These are phyloP conservation scores for Myzus persicae DNA, from an alignment of 1,140 invertebrate genomes.

Conservation along the genomic window DNA sequence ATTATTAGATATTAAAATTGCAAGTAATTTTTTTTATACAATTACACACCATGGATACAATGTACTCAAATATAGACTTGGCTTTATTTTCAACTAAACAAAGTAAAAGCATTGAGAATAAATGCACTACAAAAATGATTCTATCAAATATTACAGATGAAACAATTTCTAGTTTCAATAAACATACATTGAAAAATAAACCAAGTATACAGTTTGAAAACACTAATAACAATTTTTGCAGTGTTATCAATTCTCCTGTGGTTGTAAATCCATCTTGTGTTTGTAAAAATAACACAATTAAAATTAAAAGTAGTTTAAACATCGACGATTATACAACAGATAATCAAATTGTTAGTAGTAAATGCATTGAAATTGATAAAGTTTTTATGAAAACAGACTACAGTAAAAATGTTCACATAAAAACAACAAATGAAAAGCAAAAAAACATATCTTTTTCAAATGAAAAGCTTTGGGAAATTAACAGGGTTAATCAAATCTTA, in stretches of 20 bases:
- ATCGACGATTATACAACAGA: not conserved
- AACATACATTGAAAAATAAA: not conserved
- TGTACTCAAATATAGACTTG: not conserved
- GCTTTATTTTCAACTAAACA: not conserved
- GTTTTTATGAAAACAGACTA: not conserved
- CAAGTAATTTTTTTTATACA: not conserved
- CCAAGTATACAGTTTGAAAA: not conserved
- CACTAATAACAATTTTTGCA: not conserved
- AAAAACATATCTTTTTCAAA: conserved; percentile 38
- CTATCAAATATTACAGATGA: not conserved
- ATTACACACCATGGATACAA: not conserved
- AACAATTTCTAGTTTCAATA: not conserved
- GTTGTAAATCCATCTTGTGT: too few species aligned
- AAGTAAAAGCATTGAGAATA: not conserved
- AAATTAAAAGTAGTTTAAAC: not conserved
- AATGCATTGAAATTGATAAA: not conserved
- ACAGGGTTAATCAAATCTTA: conserved; percentile 30
- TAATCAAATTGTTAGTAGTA: not conserved
- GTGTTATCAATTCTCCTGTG: not conserved
- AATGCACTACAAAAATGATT: conserved; percentile 8
- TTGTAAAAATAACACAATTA: not conserved
- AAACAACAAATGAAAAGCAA: conserved; percentile 14
- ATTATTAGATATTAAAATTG: not conserved
- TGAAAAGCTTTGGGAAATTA: conserved; percentile 32
- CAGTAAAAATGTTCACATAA: not conserved